Conservation (phyloP, 1,140 invertebrate species). For the Formica selysi region DNA sequence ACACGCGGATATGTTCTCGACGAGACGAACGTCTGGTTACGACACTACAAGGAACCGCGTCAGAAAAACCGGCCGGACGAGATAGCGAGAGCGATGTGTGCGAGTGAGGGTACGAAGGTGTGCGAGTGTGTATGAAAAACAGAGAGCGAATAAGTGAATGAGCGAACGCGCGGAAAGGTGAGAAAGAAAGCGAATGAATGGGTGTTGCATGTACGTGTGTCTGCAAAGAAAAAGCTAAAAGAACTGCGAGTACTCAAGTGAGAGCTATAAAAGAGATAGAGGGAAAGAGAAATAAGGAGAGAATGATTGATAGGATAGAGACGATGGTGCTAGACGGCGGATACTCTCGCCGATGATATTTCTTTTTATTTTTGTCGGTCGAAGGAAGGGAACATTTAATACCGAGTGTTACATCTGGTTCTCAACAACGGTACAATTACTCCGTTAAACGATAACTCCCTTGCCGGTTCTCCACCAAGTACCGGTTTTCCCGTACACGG, state of each 20-base stretch:
- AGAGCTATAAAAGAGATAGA: background rate
- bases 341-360: constrained; percentile 39
- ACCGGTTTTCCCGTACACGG: constrained; percentile 28
- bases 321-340: constrained; percentile 29
- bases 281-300: background rate
- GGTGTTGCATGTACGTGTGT: background rate
- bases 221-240: background rate
- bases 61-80: background rate
- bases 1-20: constrained; percentile 31
- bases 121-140: background rate
- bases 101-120: background rate
- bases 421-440: constrained; percentile 74
- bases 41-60: constrained; percentile 24
- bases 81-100: background rate
- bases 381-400: constrained; percentile 63
- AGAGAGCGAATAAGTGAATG: background rate
- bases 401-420: constrained; percentile 60
- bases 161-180: background rate
- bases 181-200: background rate
- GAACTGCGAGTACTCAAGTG: background rate
- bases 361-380: constrained; percentile 52
- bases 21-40: constrained; percentile 58
- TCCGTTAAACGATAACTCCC: constrained; percentile 55
- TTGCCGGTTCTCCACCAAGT: constrained; percentile 59
- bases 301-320: background rate